These are phyloP conservation scores for Yponomeuta cagnagella DNA, from an alignment of 2,888 invertebrate genomes.

Conservation along the genomic window DNA sequence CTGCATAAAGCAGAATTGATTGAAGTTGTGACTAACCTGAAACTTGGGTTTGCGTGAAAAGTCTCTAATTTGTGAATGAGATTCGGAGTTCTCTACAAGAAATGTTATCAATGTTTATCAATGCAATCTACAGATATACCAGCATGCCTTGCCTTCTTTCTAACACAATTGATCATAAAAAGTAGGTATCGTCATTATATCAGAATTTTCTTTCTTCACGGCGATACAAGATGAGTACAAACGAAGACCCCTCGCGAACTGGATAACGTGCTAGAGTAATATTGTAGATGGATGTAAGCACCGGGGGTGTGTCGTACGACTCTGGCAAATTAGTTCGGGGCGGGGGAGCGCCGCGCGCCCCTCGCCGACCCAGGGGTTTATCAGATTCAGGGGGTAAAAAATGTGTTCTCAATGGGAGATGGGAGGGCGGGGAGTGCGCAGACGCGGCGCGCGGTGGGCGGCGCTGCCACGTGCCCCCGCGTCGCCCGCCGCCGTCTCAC, in stretches of 20 bases:
- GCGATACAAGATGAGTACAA: constrained; percentile 59
- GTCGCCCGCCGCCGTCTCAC: constrained; percentile 35
- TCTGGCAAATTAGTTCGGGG: constrained; percentile 75
- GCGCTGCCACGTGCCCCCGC: constrained; percentile 57
- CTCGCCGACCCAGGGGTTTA: constrained; percentile 56
- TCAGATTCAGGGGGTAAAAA: constrained; percentile 74
- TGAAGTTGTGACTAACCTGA: too few relatives aligned
- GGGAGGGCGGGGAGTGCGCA: constrained; percentile 33
- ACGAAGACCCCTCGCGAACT: constrained; percentile 66
- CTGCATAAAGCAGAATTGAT: too few relatives aligned
- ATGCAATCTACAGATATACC: neutral
- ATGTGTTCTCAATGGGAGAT: constrained; percentile 74
- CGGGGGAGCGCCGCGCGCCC: constrained; percentile 59
- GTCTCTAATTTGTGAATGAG: too few relatives aligned
- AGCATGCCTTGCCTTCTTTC: neutral
- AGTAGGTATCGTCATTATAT: constrained; percentile 35
- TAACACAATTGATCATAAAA: constrained; percentile 3
- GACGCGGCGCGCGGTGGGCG: constrained; percentile 63
- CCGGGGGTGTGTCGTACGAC: constrained; percentile 73
- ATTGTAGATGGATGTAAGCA: constrained; percentile 75
- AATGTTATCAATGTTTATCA: neutral
- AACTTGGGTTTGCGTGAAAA: too few relatives aligned
- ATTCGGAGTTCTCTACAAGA: too few relatives aligned
- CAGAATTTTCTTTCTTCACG: constrained; percentile 52
- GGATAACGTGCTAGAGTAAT: constrained; percentile 73